Conservation (phyloP, 2,797 vertebrate genomes). For the Podarcis lilfordi region DNA sequence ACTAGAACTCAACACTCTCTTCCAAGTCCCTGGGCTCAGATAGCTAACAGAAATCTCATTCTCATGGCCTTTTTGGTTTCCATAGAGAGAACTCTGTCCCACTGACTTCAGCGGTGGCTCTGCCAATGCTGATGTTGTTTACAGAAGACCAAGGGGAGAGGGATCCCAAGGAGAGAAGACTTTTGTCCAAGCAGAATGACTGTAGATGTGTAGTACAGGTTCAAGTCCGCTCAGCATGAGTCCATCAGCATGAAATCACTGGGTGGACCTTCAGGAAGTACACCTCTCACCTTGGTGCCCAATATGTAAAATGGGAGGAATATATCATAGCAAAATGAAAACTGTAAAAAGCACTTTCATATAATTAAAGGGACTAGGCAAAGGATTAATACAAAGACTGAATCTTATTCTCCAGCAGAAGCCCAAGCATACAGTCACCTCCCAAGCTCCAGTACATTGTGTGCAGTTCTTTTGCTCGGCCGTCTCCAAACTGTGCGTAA, state of each 20-base stretch:
- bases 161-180: not conserved
- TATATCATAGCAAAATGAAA: not conserved
- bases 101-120: not conserved
- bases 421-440: not conserved
- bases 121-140: not conserved
- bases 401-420: not conserved
- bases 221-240: not conserved
- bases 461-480: not conserved
- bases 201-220: not conserved
- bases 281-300: not conserved
- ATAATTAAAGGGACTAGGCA: not conserved
- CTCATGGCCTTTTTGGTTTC: not conserved
- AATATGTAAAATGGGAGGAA: not conserved
- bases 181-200: not conserved
- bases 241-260: not conserved
- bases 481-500: not conserved
- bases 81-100: no score
- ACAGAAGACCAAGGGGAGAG: not conserved
- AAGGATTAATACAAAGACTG: not conserved
- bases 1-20: not conserved
- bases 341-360: not conserved
- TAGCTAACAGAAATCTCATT: not conserved
- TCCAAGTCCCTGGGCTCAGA: not conserved
- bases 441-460: not conserved
- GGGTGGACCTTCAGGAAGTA: not conserved